Percentiles rank a stretch among this genome's conserved stretches.
Conservation (phyloP, 2,888 invertebrate species). For the Phania funesta region DNA sequence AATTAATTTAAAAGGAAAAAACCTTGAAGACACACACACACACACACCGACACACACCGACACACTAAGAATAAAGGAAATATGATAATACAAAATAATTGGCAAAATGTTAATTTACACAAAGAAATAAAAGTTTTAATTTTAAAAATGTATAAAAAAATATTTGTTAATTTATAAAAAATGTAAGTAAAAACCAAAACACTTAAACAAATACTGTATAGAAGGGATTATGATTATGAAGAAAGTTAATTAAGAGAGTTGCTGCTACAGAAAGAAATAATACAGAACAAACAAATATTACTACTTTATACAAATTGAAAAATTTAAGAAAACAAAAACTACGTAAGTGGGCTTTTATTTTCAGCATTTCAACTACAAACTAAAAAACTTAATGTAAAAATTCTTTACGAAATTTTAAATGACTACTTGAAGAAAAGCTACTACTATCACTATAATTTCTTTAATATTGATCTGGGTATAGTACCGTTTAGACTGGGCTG, state of each 20-base stretch:
- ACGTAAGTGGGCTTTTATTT: slow-evolving; percentile 1
- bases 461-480: slow-evolving; percentile 79
- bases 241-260: background rate
- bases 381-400: background rate
- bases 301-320: slow-evolving; percentile 1
- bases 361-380: slow-evolving; percentile 17
- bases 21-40: background rate
- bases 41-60: background rate
- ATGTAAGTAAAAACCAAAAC: background rate
- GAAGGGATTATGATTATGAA: background rate
- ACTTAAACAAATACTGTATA: slow-evolving; percentile 51
- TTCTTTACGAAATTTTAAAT: background rate
- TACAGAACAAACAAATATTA: background rate
- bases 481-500: slow-evolving; percentile 81
- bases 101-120: background rate
- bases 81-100: background rate
- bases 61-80: background rate
- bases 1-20: background rate
- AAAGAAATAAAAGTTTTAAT: background rate
- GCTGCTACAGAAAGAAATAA: background rate
- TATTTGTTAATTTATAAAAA: background rate
- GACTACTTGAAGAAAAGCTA: slow-evolving; percentile 10
- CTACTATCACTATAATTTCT: slow-evolving; percentile 76
- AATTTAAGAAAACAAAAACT: background rate
- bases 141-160: background rate